These are phyloP conservation scores for Enteromius afrohamiltoni DNA, from an alignment of 2,797 vertebrate genomes.

Conservation along the genomic window DNA sequence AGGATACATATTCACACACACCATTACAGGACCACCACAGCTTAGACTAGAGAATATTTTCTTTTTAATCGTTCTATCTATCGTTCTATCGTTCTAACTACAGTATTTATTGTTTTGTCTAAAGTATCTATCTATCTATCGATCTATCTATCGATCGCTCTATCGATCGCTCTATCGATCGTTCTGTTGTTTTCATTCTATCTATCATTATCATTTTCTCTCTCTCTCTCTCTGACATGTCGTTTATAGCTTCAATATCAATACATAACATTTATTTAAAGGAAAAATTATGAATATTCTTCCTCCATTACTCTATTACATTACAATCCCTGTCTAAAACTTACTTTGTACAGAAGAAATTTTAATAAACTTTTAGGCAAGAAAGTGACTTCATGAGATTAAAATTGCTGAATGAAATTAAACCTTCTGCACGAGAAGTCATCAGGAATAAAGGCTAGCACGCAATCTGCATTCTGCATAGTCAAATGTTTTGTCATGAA, in stretches of 20 bases:
- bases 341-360: background rate
- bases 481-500: constrained; percentile 34
- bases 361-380: background rate
- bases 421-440: background rate
- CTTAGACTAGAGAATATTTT: background rate
- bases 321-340: background rate
- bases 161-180: too few species aligned
- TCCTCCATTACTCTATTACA: background rate
- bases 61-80: background rate
- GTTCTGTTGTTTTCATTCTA: too few species aligned
- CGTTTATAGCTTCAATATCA: background rate
- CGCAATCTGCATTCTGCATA: constrained; percentile 20
- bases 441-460: background rate
- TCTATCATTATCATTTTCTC: background rate
- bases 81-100: too few species aligned
- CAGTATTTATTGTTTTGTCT: too few species aligned
- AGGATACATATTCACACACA: constrained; percentile 20
- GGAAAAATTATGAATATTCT: background rate
- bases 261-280: background rate
- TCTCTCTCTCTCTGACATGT: background rate
- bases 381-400: background rate
- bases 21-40: background rate
- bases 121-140: too few species aligned
- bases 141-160: too few species aligned
- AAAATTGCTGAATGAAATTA: background rate